phyloP scores from a whole-genome alignment of 1,140 invertebrate species.

The Schlechtendalia chinensis region DNA sequence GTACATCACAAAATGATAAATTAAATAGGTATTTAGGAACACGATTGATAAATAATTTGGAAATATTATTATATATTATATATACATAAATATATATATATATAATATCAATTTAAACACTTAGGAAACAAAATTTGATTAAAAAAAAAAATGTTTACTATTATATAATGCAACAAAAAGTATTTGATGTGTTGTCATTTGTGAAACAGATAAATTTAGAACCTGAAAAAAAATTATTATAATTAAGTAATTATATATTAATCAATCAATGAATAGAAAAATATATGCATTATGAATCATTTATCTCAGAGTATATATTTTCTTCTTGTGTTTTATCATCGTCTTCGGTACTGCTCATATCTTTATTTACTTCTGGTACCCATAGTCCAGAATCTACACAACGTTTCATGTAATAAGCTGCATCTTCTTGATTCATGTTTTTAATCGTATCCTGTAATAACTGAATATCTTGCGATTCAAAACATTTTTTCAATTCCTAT shows the following conservation, averaged over 20 bases:
- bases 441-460: slow-evolving; percentile 84
- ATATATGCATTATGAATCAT: slow-evolving; percentile 13
- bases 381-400: slow-evolving; percentile 98
- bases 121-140: slow-evolving; percentile 13
- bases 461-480: slow-evolving; percentile 82
- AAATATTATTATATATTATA: no score
- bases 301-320: slow-evolving; percentile 38
- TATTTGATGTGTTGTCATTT: neutral
- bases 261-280: slow-evolving; percentile 1
- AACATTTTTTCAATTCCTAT: slow-evolving; percentile 73
- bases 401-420: slow-evolving; percentile 91
- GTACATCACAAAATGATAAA: neutral
- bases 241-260: no score
- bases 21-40: no score
- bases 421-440: slow-evolving; percentile 86
- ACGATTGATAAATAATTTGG: no score
- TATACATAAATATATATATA: no score
- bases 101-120: neutral
- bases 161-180: neutral
- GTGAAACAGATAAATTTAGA: slow-evolving; percentile 21
- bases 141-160: slow-evolving; percentile 8
- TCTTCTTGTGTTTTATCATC: slow-evolving; percentile 52
- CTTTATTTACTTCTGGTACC: slow-evolving; percentile 76
- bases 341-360: slow-evolving; percentile 57
- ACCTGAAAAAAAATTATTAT: slow-evolving; percentile 20